Conservation (phyloP, 2,113 vertebrate genomes). For the Aphelocoma coerulescens region DNA sequence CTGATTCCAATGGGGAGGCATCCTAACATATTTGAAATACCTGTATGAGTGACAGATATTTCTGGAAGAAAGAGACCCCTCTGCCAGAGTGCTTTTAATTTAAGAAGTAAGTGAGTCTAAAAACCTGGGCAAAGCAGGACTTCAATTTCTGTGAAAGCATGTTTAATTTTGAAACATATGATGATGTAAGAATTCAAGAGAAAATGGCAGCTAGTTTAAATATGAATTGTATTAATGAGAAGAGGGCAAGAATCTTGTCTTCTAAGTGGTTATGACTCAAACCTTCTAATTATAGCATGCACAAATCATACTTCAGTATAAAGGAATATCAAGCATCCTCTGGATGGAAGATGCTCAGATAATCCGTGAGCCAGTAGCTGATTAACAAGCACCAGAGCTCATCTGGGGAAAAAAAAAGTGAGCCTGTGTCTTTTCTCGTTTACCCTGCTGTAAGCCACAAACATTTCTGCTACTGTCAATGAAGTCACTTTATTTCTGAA, state of each 20-base stretch:
- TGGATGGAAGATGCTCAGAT: not conserved
- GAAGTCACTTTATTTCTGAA: not conserved
- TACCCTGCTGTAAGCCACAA: not conserved
- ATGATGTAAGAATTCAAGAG: too few relatives aligned
- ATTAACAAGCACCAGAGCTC: not conserved
- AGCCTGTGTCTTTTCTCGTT: not conserved
- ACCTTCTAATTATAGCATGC: constrained; percentile 37
- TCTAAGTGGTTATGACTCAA: constrained; percentile 57
- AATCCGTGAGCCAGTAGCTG: not conserved
- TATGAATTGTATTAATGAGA: constrained; percentile 58
- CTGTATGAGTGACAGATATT: too few relatives aligned
- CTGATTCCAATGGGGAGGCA: too few relatives aligned
- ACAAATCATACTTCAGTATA: not conserved
- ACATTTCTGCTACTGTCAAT: not conserved
- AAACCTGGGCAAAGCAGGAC: too few relatives aligned
- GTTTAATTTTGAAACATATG: too few relatives aligned
- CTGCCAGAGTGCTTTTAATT: too few relatives aligned
- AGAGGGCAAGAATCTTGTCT: constrained; percentile 29
- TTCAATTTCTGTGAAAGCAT: too few relatives aligned
- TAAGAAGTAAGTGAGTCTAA: too few relatives aligned
- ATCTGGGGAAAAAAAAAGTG: not conserved
- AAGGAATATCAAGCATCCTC: not conserved
- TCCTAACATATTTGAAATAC: too few relatives aligned
- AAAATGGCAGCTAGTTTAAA: constrained; percentile 46
- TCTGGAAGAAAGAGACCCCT: too few relatives aligned